Percentiles rank a stretch among this genome's conserved stretches.
Conservation (phyloP, 1,140 invertebrate genomes). For the Drosophila nikananu region DNA sequence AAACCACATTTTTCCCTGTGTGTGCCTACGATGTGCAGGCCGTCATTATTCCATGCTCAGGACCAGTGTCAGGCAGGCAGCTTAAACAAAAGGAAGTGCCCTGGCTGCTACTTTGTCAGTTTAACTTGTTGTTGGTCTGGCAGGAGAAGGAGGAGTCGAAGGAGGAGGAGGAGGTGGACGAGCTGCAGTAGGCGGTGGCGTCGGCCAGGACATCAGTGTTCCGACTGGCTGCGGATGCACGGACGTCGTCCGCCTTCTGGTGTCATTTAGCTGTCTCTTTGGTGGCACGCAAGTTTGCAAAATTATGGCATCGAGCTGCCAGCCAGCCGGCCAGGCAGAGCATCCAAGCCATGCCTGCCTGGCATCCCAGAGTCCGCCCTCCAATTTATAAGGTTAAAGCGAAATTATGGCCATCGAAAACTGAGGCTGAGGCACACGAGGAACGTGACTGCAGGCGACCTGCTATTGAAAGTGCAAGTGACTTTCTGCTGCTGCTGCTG, state of each 20-base stretch:
- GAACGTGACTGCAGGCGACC: slow-evolving; percentile 63
- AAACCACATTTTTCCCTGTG: not conserved
- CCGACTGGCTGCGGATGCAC: slow-evolving; percentile 71
- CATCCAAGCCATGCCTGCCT: not conserved
- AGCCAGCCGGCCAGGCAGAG: not conserved
- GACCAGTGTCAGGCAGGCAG: slow-evolving; percentile 72
- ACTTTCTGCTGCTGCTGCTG: slow-evolving; percentile 67
- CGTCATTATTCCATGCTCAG: slow-evolving; percentile 59
- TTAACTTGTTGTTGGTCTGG: slow-evolving; percentile 57
- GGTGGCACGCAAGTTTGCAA: slow-evolving; percentile 82
- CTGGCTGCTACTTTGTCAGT: slow-evolving; percentile 81
- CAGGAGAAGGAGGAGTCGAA: slow-evolving; percentile 2
- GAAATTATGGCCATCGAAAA: slow-evolving; percentile 51
- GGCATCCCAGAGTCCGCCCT: slow-evolving; percentile 29
- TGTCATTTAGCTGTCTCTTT: slow-evolving; percentile 69
- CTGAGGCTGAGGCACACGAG: slow-evolving; percentile 12
- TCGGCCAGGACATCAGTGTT: slow-evolving; percentile 34
- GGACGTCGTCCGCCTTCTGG: slow-evolving; percentile 51
- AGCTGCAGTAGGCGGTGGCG: not conserved
- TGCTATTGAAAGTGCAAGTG: slow-evolving; percentile 81
- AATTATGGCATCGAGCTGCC: slow-evolving; percentile 72
- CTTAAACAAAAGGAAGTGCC: slow-evolving; percentile 82
- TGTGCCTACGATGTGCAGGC: slow-evolving; percentile 35
- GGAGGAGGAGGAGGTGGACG: not conserved
- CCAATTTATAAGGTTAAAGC: slow-evolving; percentile 82